phyloP scores from a whole-genome alignment of 1,140 invertebrate species.

The Zaprionus davidi region DNA sequence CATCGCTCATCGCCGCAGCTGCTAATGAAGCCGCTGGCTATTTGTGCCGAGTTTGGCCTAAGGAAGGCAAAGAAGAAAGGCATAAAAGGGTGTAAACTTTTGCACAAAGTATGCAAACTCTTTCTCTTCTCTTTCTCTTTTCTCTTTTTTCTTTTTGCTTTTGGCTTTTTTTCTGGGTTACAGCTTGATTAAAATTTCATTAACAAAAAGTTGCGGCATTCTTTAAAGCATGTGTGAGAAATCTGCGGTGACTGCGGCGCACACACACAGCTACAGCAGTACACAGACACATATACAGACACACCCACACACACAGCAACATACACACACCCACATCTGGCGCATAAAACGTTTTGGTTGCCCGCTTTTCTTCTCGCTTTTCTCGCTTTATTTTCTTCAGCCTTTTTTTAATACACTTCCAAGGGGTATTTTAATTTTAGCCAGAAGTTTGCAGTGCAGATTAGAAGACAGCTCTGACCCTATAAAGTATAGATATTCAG shows the following conservation, averaged over 20 bases:
- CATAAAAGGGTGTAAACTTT: conserved; percentile 6
- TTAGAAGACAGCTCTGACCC: no score
- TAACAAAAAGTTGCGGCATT: conserved; percentile 79
- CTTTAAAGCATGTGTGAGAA: conserved; percentile 74
- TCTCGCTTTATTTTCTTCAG: conserved; percentile 22
- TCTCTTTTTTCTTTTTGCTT: conserved; percentile 17
- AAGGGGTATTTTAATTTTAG: no score
- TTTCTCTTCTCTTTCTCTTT: conserved; percentile 36
- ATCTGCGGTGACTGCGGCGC: conserved; percentile 60
- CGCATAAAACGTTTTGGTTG: conserved; percentile 76
- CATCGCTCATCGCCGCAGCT: conserved; percentile 36
- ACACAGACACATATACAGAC: conserved; percentile 2
- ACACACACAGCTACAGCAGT: conserved; percentile 36
- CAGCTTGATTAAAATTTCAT: conserved; percentile 83
- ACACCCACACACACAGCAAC: conserved; percentile 1
- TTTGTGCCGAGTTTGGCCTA: conserved; percentile 35
- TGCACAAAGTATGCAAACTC: conserved; percentile 41
- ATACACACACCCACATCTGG: conserved; percentile 13
- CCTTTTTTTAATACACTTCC: no score
- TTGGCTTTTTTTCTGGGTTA: conserved; percentile 40
- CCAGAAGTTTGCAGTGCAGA: rapidly evolving
- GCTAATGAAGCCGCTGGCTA: conserved; percentile 76
- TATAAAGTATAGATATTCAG: no score
- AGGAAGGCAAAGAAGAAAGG: not conserved
- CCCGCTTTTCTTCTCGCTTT: conserved; percentile 48